Conservation (phyloP, 64 coral and sea anemone genomes). For the Montipora sp. region DNA sequence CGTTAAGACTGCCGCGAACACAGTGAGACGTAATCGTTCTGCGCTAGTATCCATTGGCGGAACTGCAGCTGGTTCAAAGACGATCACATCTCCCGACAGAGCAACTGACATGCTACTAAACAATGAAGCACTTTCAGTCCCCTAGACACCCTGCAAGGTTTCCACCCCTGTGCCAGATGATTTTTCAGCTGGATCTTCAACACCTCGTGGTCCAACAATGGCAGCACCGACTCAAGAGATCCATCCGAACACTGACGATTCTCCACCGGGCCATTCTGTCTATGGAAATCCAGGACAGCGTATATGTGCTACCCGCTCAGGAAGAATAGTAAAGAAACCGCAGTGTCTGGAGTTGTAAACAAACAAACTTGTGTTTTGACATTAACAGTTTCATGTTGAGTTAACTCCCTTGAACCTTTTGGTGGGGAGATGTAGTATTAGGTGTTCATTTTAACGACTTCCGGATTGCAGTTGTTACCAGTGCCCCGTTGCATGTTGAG, state of each 20-base stretch:
- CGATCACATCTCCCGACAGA: background rate
- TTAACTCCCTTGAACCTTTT: no score
- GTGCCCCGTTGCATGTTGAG: no score
- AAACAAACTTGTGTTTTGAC: background rate
- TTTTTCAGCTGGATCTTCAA: background rate
- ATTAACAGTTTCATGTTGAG: no score
- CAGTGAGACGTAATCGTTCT: conserved; percentile 24
- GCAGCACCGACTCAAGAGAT: background rate
- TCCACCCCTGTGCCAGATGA: background rate
- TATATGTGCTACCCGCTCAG: no score
- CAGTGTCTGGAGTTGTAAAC: no score
- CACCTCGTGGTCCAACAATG: no score
- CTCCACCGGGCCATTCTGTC: background rate
- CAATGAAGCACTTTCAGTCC: background rate
- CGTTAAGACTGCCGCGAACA: conserved; percentile 16
- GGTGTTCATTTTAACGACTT: no score
- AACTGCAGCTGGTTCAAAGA: background rate
- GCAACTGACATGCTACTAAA: background rate
- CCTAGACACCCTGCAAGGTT: no score
- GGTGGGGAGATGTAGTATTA: no score
- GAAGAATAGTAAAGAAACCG: no score
- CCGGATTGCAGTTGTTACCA: no score
- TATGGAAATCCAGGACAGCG: no score
- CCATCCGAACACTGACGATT: background rate
- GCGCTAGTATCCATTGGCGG: background rate